Conservation (phyloP, 2,113 vertebrate genomes). For the Rhegmatorhina hoffmannsi region DNA sequence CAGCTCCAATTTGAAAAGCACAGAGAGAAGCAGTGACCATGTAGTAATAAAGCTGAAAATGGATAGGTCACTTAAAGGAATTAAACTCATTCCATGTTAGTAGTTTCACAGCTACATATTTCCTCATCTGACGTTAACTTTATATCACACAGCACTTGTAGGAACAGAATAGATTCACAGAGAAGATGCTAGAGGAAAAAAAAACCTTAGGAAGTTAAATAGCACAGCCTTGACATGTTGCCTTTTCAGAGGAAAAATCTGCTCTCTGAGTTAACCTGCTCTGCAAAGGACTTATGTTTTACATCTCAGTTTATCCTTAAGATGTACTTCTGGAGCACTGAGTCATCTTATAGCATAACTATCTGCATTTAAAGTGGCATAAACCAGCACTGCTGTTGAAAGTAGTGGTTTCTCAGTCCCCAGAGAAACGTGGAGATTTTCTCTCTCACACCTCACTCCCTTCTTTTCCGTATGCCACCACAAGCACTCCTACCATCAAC, state of each 20-base stretch:
- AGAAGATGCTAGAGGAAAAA: neutral
- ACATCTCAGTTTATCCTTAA: neutral
- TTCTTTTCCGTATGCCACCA: neutral
- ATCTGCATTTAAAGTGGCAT: neutral
- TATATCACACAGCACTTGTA: constrained; percentile 24
- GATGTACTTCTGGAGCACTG: neutral
- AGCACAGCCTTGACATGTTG: neutral
- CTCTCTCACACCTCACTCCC: fast-evolving
- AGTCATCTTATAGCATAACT: neutral
- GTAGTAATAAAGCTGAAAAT: constrained; percentile 37
- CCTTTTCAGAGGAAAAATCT: neutral
- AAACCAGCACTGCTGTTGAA: neutral
- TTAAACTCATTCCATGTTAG: constrained; percentile 34
- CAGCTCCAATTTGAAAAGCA: neutral
- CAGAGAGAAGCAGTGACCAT: neutral
- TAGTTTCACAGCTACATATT: constrained; percentile 16
- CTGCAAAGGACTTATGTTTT: neutral
- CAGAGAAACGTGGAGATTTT: neutral
- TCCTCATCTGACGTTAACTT: neutral
- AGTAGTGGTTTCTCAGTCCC: neutral
- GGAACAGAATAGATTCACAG: neutral
- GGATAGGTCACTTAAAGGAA: constrained; percentile 28
- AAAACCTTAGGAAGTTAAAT: neutral
- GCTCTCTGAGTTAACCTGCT: neutral
- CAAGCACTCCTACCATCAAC: neutral